Evolutionary conservation across 2,113 vertebrate species (phyloP).

Genomic region (Mus musculus): GRCm39 chr17:23780001-23780500

Average conservation of each 20-base stretch:
- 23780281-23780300: constrained; percentile 77
- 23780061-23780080: background rate
- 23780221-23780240: constrained; percentile 65
- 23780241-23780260: constrained; percentile 83
- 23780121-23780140: constrained; percentile 48
- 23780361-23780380: constrained; percentile 81
- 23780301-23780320: constrained; percentile 84
- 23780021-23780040: background rate
- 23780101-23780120: constrained; percentile 69
- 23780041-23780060: background rate
- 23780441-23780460: constrained; percentile 77
- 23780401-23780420: constrained; percentile 61
- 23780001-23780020: background rate
- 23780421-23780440: constrained; percentile 79
- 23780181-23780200: constrained; percentile 68
- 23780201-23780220: constrained; percentile 70
- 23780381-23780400: constrained; percentile 73
- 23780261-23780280: constrained; percentile 84
- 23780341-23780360: constrained; percentile 66
- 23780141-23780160: constrained; percentile 77
- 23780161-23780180: constrained; percentile 79
- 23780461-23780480: constrained; percentile 72
- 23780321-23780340: constrained; percentile 82
- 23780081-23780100: background rate
- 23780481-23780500: constrained; percentile 54